Percentiles rank a stretch among this genome's conserved stretches.
These are phyloP conservation scores for Polia nebulosa DNA, from an alignment of 2,888 invertebrate genomes.

Conservation along the genomic window DNA sequence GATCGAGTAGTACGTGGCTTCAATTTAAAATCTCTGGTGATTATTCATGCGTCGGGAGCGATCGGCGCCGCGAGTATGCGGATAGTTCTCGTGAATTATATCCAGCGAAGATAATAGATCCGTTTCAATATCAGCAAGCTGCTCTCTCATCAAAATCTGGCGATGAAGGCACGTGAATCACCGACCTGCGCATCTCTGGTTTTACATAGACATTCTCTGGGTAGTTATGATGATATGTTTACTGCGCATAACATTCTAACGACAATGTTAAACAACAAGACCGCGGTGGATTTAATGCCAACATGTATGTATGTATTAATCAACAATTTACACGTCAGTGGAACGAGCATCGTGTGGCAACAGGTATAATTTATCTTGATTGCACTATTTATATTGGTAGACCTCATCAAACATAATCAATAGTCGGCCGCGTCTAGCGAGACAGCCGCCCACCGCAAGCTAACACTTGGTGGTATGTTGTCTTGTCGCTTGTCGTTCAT, in stretches of 20 bases:
- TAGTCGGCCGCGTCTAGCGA: neutral
- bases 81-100: conserved; percentile 30
- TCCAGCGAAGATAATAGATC: conserved; percentile 12
- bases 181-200: neutral
- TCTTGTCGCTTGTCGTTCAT: neutral
- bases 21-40: conserved; percentile 20
- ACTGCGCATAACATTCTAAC: neutral
- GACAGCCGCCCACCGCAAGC: neutral
- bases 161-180: neutral
- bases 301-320: too few relatives aligned
- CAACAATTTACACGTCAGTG: neutral
- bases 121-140: conserved; percentile 12
- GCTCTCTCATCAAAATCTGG: neutral
- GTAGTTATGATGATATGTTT: neutral
- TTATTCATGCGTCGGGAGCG: conserved; percentile 23
- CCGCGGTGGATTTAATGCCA: neutral
- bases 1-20: conserved; percentile 17
- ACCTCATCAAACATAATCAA: conserved; percentile 2
- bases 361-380: neutral
- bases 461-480: neutral
- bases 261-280: neutral
- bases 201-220: neutral
- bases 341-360: neutral
- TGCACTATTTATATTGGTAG: neutral
- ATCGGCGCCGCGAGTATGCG: conserved; percentile 1